Evolutionary conservation across 1,140 invertebrate species (phyloP).

Genomic region (Drosophila ercepeae): DNA sequence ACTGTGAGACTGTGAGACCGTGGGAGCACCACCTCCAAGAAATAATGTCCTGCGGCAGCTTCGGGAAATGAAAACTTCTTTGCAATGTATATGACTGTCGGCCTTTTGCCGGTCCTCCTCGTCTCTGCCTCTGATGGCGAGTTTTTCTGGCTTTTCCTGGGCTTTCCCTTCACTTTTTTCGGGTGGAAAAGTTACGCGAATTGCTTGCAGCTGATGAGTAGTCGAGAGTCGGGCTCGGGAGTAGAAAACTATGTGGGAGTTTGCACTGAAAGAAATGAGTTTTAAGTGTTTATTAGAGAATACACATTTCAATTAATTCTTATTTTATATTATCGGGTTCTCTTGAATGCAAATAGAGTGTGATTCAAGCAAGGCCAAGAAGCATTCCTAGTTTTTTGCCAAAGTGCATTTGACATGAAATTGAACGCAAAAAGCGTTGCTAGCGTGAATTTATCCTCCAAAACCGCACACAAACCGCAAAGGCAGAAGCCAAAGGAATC

Average conservation of each 20-base stretch:
- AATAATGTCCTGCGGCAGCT: slow-evolving; percentile 73
- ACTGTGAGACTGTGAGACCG: neutral
- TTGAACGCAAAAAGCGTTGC: slow-evolving; percentile 65
- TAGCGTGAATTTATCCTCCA: slow-evolving; percentile 61
- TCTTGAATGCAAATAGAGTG: neutral
- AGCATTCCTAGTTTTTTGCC: neutral
- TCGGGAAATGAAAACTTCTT: slow-evolving; percentile 79
- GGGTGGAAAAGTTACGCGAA: slow-evolving; percentile 59
- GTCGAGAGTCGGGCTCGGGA: slow-evolving; percentile 51
- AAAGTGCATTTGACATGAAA: slow-evolving; percentile 55
- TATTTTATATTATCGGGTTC: neutral
- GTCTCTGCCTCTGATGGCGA: neutral
- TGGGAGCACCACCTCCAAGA: slow-evolving; percentile 13
- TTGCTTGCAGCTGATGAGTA: slow-evolving; percentile 72
- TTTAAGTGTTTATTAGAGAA: neutral
- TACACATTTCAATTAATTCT: neutral
- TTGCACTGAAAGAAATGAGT: neutral
- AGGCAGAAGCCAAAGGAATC: slow-evolving; percentile 69
- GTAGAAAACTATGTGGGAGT: slow-evolving; percentile 55
- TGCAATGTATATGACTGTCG: slow-evolving; percentile 64
- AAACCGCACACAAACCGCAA: slow-evolving; percentile 52
- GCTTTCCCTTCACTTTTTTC: slow-evolving; percentile 9
- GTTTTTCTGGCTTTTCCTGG: slow-evolving; percentile 6
- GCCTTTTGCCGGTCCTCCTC: slow-evolving; percentile 35
- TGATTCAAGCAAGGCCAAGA: too few species aligned